Evolutionary conservation across 2,888 invertebrate genomes (phyloP), one percentile per base, ranked within the genome.

Genomic region (Tetheella fluctuosa): DNA sequence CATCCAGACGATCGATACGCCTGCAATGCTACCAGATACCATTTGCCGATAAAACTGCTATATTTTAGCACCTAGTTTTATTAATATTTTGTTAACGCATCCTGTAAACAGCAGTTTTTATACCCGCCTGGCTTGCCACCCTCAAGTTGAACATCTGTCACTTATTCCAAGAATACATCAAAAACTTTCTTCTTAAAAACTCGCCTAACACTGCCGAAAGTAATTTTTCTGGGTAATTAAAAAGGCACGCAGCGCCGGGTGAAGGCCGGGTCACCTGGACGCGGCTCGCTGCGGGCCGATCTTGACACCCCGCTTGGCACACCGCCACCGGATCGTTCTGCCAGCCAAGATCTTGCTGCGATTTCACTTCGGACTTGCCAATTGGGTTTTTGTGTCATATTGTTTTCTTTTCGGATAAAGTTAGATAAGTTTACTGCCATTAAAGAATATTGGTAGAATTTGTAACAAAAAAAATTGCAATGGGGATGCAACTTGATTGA

Each of bases 231-330:
- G n/a, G 8, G 28, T 17, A n/a, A 30, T 30, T 54, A 17, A 28
- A 28, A 54, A 28, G 15, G 54, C 15, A 55, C 17, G 55, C 34
- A 23, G 28, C 10, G 12, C 34, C 20, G 20, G 55, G 55, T 34
- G 17, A 55, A 55, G 55, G 55, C 23, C 55, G 13, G 55, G 55
- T 55, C 55, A 55, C 54, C 54, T 54, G 54, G 54, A 17, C 39
- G n/a, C 39, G n/a, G 39, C n/a, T 39, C 37, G 37, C 20, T 34
- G 15, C 23, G 25, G 28, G 30, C 55, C 20, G 30, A 23, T 28
- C 34, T 39, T 55, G 34, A 34, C 55, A 55, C 55, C 37, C 34
- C 20, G 6, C 6, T 34, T 55, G 55, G 55, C 55, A 37, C 20
- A 10, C 20, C 10, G 48, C 48, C 48, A 48, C 48, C 5, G 42